Evolutionary conservation across 2,888 invertebrate species (phyloP).

Genomic region (Onchidella celtica): DNA sequence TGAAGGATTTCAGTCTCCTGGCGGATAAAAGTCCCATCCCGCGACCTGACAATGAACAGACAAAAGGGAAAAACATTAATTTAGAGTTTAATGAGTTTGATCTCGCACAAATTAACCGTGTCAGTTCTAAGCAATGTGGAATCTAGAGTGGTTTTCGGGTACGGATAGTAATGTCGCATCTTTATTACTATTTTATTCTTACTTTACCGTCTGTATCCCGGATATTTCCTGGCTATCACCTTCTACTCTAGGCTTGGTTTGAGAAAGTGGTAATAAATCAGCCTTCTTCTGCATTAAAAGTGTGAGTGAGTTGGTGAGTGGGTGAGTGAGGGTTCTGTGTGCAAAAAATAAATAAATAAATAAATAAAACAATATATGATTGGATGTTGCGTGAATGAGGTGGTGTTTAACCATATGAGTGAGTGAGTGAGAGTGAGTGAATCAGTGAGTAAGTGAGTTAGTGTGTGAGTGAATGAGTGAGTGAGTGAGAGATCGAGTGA

Average conservation of each 20-base stretch:
- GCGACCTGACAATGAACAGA: slow-evolving; percentile 20
- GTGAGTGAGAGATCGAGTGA: background rate
- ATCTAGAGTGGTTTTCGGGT: too few species aligned
- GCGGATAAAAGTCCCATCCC: background rate
- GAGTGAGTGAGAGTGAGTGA: background rate
- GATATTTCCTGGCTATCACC: background rate
- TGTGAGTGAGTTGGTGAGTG: background rate
- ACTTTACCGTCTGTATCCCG: background rate
- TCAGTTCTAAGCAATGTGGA: too few species aligned
- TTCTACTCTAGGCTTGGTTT: too few species aligned
- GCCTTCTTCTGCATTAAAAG: background rate
- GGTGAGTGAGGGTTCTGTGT: background rate
- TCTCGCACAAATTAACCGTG: too few species aligned
- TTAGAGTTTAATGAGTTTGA: too few species aligned
- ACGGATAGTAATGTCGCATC: too few species aligned
- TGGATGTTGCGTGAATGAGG: background rate
- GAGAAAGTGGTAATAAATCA: background rate
- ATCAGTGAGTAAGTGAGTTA: background rate
- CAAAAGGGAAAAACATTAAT: background rate
- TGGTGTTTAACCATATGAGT: background rate
- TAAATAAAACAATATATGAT: too few species aligned
- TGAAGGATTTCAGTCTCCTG: slow-evolving; percentile 16
- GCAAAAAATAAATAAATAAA: too few species aligned
- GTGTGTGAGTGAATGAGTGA: background rate
- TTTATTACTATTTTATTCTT: too few species aligned